These are phyloP conservation scores for Pseudorasbora parva DNA, from an alignment of 2,113 vertebrate species.

Conservation along the genomic window DNA sequence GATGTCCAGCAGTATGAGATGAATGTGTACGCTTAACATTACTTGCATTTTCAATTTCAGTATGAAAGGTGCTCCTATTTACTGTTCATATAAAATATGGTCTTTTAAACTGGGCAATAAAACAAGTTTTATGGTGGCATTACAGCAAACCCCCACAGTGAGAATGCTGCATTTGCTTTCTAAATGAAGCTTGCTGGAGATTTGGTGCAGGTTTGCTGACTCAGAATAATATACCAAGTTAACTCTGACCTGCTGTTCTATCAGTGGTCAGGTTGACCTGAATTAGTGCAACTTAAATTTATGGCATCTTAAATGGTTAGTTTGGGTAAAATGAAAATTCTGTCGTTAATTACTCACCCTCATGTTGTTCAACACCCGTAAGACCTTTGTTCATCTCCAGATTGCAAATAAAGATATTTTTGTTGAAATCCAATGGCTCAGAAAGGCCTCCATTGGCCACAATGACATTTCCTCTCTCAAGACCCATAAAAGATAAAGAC, in stretches of 20 bases:
- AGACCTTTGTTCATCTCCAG: too few species aligned
- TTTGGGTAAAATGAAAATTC: too few species aligned
- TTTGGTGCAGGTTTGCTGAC: slow-evolving; percentile 46
- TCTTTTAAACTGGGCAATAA: slow-evolving; percentile 63
- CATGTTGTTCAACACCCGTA: too few species aligned
- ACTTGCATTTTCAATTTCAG: slow-evolving; percentile 54
- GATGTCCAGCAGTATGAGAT: slow-evolving; percentile 50
- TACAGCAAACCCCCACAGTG: slow-evolving; percentile 55
- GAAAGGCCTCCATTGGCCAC: too few species aligned
- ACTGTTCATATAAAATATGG: slow-evolving; percentile 56
- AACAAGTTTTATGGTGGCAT: slow-evolving; percentile 61
- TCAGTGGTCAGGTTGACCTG: neutral
- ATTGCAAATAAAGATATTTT: too few species aligned
- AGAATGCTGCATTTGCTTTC: slow-evolving; percentile 56
- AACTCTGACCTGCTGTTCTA: neutral
- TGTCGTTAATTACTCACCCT: too few species aligned
- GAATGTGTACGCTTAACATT: slow-evolving; percentile 45
- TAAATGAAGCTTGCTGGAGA: slow-evolving; percentile 54
- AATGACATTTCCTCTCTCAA: too few species aligned
- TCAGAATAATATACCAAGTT: slow-evolving; percentile 43
- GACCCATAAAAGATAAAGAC: too few species aligned
- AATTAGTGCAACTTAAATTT: slow-evolving; percentile 20
- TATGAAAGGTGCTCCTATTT: slow-evolving; percentile 53
- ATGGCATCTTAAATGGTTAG: neutral
- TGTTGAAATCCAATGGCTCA: too few species aligned